Evolutionary conservation across 2,888 invertebrate species (phyloP).

Genomic region (Lissonota sp.): DNA sequence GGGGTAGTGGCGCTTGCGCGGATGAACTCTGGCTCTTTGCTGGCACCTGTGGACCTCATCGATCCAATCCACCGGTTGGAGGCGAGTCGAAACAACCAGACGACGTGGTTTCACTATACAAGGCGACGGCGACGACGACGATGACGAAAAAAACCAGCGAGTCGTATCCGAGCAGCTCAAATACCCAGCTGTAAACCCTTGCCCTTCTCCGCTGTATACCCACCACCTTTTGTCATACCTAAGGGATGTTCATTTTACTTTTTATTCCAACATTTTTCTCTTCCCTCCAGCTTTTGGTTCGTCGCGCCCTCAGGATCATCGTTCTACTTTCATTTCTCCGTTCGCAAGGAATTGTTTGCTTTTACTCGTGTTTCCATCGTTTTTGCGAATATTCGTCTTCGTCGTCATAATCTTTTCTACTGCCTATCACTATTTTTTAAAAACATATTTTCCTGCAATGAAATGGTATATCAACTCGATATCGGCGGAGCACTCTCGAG

Average conservation of each 20-base stretch:
- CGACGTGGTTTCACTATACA: conserved; percentile 24
- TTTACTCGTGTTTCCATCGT: not conserved
- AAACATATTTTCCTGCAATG: too few species aligned
- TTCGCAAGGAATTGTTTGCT: conserved; percentile 17
- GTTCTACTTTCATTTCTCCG: conserved; percentile 21
- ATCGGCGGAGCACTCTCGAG: too few species aligned
- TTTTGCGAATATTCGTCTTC: not conserved
- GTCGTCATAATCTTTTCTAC: too few species aligned
- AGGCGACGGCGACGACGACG: conserved; percentile 48
- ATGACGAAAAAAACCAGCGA: conserved; percentile 26
- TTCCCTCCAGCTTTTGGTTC: not conserved
- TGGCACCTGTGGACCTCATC: conserved; percentile 83
- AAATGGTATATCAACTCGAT: too few species aligned
- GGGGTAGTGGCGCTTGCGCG: conserved; percentile 80
- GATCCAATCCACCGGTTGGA: conserved; percentile 75
- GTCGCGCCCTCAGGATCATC: conserved; percentile 8
- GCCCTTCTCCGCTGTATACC: conserved; percentile 3
- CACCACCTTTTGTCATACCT: conserved; percentile 25
- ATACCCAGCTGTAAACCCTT: conserved; percentile 40
- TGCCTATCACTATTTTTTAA: too few species aligned
- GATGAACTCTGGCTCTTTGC: conserved; percentile 70
- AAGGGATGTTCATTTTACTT: conserved; percentile 2
- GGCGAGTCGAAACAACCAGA: conserved; percentile 46
- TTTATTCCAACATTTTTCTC: conserved; percentile 1
- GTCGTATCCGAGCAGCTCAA: conserved; percentile 22